Conservation (phyloP, 2,888 invertebrate species). For the Pherbina coryleti region DNA sequence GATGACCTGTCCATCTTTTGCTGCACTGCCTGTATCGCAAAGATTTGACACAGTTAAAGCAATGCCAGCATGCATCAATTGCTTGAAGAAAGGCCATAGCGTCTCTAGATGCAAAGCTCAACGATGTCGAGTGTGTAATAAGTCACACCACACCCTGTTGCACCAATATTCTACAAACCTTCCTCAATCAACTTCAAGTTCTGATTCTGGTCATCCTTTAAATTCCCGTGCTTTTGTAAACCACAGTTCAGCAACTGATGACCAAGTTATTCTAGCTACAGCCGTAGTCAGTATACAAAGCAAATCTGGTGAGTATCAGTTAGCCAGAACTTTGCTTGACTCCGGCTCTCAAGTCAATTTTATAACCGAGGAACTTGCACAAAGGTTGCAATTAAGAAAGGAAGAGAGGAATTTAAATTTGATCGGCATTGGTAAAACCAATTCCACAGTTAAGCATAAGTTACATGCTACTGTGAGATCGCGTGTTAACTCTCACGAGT, state of each 20-base stretch:
- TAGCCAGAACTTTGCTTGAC: slow-evolving; percentile 1
- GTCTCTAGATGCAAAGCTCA: too few species aligned
- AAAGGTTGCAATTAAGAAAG: not conserved
- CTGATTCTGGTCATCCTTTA: not conserved
- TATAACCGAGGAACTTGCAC: not conserved
- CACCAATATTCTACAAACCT: too few species aligned
- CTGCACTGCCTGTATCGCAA: too few species aligned
- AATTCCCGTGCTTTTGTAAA: not conserved
- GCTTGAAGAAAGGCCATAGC: too few species aligned
- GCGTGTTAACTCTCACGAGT: not conserved
- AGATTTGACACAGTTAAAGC: too few species aligned
- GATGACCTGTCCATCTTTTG: too few species aligned
- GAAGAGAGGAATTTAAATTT: not conserved
- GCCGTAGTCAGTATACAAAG: slow-evolving; percentile 7
- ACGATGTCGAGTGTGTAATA: too few species aligned
- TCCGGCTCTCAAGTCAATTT: not conserved
- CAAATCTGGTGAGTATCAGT: slow-evolving; percentile 1
- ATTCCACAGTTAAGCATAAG: slow-evolving; percentile 2
- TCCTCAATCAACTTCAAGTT: too few species aligned
- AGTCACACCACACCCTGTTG: too few species aligned
- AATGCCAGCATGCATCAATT: too few species aligned
- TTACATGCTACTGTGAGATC: not conserved
- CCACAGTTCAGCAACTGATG: not conserved
- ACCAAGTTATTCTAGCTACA: slow-evolving; percentile 16
- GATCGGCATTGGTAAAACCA: slow-evolving; percentile 8